These are phyloP conservation scores for Camelus dromedarius DNA, from an alignment of 2,113 vertebrate species.

Conservation along the genomic window DNA sequence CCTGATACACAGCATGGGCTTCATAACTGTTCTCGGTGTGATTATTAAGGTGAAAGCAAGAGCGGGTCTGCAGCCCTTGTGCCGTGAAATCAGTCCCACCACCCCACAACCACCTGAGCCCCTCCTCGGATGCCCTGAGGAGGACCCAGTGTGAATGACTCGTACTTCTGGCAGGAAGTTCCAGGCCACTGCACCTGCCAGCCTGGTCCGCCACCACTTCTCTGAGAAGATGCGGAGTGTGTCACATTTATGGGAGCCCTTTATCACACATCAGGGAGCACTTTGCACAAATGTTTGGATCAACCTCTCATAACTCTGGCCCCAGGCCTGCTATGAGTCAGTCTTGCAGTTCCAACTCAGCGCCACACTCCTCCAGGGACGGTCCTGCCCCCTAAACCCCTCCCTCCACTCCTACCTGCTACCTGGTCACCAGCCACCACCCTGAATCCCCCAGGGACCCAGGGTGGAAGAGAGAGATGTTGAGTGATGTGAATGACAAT, in stretches of 20 bases:
- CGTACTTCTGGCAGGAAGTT: not conserved
- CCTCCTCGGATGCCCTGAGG: not conserved
- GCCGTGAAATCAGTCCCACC: not conserved
- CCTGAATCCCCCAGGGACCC: not conserved
- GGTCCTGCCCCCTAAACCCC: not conserved
- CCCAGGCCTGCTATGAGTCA: constrained; percentile 53
- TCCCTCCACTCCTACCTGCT: not conserved
- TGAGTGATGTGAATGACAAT: constrained; percentile 21
- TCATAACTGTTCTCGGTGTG: not conserved
- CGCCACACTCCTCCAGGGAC: not conserved
- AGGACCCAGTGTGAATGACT: not conserved
- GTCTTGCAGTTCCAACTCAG: not conserved
- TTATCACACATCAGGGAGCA: not conserved
- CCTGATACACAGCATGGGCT: not conserved
- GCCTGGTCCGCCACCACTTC: not conserved
- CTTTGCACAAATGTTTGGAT: constrained; percentile 61
- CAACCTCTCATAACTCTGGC: constrained; percentile 29
- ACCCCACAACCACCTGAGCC: not conserved
- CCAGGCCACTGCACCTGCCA: constrained; percentile 17
- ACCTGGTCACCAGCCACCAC: not conserved
- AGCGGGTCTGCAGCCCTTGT: not conserved
- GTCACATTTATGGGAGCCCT: constrained; percentile 35
- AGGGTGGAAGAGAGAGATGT: constrained; percentile 2
- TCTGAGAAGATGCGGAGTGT: not conserved
- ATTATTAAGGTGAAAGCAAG: not conserved